Conservation (phyloP, 2,888 invertebrate species). For the Thymelicus lineola region DNA sequence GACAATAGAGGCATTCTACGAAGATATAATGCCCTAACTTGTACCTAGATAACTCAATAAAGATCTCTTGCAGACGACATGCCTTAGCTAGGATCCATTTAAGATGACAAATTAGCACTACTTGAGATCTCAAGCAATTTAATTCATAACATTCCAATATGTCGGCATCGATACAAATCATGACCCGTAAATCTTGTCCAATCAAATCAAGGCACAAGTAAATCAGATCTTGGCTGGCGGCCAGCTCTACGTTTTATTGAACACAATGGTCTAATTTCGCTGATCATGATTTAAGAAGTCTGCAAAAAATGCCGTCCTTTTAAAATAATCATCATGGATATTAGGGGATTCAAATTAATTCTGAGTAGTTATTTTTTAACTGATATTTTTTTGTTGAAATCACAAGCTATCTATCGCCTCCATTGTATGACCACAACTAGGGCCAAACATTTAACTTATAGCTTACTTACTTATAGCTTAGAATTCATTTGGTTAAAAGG, state of each 20-base stretch:
- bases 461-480: too few relatives aligned
- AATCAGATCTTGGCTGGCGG: constrained; percentile 34
- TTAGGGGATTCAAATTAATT: too few relatives aligned
- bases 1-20: not conserved
- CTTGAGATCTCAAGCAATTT: constrained; percentile 19
- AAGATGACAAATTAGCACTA: constrained; percentile 25
- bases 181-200: constrained; percentile 31
- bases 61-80: not conserved
- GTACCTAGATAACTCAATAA: not conserved
- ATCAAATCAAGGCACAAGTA: constrained; percentile 33
- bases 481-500: too few relatives aligned
- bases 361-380: too few relatives aligned
- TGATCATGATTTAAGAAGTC: constrained; percentile 31
- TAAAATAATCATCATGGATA: not conserved
- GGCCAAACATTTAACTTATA: too few relatives aligned
- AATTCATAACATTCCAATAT: constrained; percentile 28
- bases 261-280: constrained; percentile 35
- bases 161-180: constrained; percentile 30
- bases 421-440: too few relatives aligned
- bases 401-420: too few relatives aligned
- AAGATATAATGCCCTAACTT: not conserved
- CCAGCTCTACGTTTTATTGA: constrained; percentile 36
- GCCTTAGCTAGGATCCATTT: constrained; percentile 20
- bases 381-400: too few relatives aligned
- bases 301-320: constrained; percentile 17